These are phyloP conservation scores for Siniperca chuatsi DNA, from an alignment of 2,113 vertebrate genomes.

Conservation along the genomic window DNA sequence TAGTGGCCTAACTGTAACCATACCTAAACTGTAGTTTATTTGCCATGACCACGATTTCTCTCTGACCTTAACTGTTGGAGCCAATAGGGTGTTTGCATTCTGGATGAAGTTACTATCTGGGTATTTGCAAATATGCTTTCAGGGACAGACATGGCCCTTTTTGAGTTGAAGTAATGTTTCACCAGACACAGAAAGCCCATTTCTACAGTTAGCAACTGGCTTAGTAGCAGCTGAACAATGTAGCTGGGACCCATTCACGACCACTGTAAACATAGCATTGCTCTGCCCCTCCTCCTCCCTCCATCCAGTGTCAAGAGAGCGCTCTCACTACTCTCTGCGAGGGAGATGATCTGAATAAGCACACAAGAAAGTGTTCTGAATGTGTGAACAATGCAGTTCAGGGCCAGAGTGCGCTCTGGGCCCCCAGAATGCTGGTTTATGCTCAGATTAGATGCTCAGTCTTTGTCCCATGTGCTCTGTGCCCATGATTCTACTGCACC, in stretches of 20 bases:
- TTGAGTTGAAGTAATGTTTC: neutral
- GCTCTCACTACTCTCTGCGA: neutral
- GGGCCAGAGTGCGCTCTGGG: conserved; percentile 5
- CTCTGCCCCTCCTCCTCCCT: conserved; percentile 6
- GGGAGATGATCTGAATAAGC: conserved; percentile 43
- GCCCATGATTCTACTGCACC: conserved; percentile 3
- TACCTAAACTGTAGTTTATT: no score
- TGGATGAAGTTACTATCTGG: no score
- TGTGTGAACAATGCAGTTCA: conserved; percentile 32
- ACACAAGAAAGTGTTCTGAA: conserved; percentile 26
- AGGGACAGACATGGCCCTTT: neutral
- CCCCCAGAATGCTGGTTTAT: conserved; percentile 26
- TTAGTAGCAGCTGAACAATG: neutral
- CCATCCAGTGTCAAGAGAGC: neutral
- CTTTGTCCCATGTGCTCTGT: conserved; percentile 28
- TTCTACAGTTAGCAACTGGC: neutral
- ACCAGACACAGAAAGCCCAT: conserved; percentile 8
- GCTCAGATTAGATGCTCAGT: conserved; percentile 27
- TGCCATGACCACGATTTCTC: no score
- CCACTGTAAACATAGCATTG: conserved; percentile 18
- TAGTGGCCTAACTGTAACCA: no score
- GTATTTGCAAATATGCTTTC: neutral
- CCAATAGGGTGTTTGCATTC: no score
- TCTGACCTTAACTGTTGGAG: no score
- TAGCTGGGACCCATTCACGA: conserved; percentile 17